phyloP scores from a whole-genome alignment of 2,888 invertebrate genomes.

The Cephus runcator region DNA sequence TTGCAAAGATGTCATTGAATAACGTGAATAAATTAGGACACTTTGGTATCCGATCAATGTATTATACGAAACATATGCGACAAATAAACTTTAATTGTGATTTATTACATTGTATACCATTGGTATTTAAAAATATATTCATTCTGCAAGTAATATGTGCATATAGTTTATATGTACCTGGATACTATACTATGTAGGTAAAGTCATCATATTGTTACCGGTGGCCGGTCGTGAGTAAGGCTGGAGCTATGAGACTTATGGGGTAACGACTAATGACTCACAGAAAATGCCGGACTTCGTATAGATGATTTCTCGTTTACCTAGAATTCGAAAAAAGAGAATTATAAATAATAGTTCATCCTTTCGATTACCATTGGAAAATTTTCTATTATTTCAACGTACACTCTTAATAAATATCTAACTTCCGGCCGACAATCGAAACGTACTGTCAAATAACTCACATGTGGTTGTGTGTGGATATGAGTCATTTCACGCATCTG shows the following conservation, averaged over 20 bases:
- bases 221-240: not conserved
- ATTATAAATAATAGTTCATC: not conserved
- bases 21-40: not conserved
- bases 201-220: not conserved
- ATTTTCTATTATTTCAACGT: not conserved
- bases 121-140: not conserved
- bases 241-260: not conserved
- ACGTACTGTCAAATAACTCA: not conserved
- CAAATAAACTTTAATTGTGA: not conserved
- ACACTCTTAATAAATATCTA: not conserved
- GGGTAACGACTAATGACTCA: not conserved
- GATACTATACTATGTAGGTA: not conserved
- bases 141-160: not conserved
- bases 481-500: not conserved
- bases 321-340: not conserved
- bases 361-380: not conserved
- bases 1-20: not conserved
- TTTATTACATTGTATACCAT: not conserved
- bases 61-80: not conserved
- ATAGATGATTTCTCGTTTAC: not conserved
- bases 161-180: not conserved
- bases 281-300: not conserved
- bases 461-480: not conserved
- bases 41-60: not conserved
- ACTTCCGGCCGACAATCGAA: conserved; percentile 5